These are phyloP conservation scores for Xanthorhoe spadicearia DNA, from an alignment of 2,888 invertebrate species.

Conservation along the genomic window DNA sequence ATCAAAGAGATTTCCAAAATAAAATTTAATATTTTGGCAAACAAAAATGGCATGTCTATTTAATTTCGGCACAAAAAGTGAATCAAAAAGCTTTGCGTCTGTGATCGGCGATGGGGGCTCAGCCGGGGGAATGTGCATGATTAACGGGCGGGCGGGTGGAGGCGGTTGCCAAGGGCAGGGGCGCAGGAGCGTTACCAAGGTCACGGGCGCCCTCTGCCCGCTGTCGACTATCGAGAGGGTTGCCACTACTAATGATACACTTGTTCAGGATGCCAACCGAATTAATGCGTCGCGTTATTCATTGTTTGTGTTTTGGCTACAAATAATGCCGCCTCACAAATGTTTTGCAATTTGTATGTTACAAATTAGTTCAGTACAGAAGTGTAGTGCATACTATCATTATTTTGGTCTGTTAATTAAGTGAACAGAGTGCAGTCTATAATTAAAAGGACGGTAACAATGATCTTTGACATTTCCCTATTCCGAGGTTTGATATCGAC, in stretches of 20 bases:
- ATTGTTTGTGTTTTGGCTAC: no score
- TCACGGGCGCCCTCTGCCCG: not conserved
- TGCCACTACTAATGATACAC: no score
- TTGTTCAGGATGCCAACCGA: not conserved
- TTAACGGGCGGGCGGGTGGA: not conserved
- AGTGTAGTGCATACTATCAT: no score
- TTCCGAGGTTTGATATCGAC: no score
- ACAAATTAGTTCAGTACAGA: no score
- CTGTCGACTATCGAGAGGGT: not conserved
- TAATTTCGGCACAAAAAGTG: not conserved
- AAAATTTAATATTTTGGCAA: not conserved
- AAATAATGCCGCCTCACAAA: not conserved
- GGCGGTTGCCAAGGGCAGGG: conserved; percentile 1
- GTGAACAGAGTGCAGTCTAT: no score
- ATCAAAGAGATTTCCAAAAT: not conserved
- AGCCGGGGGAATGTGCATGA: not conserved
- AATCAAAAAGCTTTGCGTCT: conserved; percentile 2
- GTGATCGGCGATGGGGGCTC: not conserved
- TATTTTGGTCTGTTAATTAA: no score
- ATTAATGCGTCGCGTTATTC: no score
- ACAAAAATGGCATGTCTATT: not conserved
- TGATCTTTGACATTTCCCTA: no score
- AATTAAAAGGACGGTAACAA: no score
- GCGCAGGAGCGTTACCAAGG: conserved; percentile 5
- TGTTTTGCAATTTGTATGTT: no score